Base-by-base conservation (phyloP, 2,888 invertebrate genomes). In the Acrobasis consociella region DNA sequence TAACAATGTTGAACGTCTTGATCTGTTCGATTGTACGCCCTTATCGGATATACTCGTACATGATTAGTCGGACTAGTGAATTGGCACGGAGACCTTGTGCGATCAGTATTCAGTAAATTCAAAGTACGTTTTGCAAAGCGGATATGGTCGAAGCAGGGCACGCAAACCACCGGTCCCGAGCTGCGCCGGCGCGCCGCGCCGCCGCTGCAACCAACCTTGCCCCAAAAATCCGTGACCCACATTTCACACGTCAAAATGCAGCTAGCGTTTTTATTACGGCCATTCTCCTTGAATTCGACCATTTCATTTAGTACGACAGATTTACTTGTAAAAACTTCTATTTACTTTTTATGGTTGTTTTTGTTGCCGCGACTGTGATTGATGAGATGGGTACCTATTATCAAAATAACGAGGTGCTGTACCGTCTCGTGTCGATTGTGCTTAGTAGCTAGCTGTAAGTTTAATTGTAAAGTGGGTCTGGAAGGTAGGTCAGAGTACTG, bases 141-240 rank as follows among this genome's bases (percentile, higher is more conserved):
- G 91, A 91, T 89, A 81, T 81, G 71, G 80, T 78, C 76, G 81
- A 84, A 84, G 84, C 85, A 74, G 81, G 80, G 77, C 85, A 81
- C 82, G 81, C 82, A 80, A 72, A 66, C 69, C 66, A 69, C 74
- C 69, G 71, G 71, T 70, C 64, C 64, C 64, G 68, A 69, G 15
- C 65, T 62, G 55, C 64, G 69, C 72, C 75, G 70, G 62, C 68
- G 65, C 70, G 73, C 68, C 68, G 65, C 70, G 73, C 68, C 69
- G 68, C 72, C 72, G 74, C 77, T 84, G 86, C 87, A 86, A 82
- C 72, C 83, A 89, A 89, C 91, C 91, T 92, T 91, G 91, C 86
- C 82, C 90, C 86, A 83, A 89, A 89, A 91, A 81, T 86, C 85
- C 83, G 76, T 89, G 91, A 91, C 91, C 91, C 81, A 91, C 89